A percentile compares a stretch with the other conserved stretches of the same genome.
Evolutionary conservation across 2,113 vertebrate species (phyloP).

Genomic region (Phoenicopterus ruber): DNA sequence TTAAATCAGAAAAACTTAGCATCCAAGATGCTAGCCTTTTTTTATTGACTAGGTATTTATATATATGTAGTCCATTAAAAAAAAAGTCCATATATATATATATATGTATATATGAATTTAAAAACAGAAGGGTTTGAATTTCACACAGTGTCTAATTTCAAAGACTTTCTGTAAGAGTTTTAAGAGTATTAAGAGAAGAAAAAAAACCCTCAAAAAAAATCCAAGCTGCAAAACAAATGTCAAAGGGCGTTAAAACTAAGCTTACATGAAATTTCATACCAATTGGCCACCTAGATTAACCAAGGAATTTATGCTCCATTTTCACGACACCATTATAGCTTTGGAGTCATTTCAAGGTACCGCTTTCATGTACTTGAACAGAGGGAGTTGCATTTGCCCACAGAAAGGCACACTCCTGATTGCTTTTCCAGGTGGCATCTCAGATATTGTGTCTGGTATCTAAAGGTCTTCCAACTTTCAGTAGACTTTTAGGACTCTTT

Average conservation of each 20-base stretch:
- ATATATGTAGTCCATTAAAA: background rate
- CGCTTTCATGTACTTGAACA: background rate
- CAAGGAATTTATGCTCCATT: background rate
- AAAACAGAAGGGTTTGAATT: background rate
- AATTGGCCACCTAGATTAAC: background rate
- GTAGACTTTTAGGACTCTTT: background rate
- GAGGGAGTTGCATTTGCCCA: background rate
- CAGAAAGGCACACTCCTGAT: background rate
- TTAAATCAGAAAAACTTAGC: background rate
- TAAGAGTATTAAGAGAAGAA: background rate
- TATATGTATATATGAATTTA: background rate
- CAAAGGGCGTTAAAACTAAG: slow-evolving; percentile 3
- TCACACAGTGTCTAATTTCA: slow-evolving; percentile 5
- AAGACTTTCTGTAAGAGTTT: background rate
- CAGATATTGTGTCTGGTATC: background rate
- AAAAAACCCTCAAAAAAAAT: background rate
- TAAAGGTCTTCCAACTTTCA: background rate
- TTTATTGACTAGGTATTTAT: background rate
- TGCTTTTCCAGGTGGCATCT: slow-evolving; percentile 16
- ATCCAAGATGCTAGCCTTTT: background rate
- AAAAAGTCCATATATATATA: background rate
- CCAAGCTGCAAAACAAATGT: background rate
- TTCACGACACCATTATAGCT: background rate
- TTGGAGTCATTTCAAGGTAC: background rate
- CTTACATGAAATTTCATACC: slow-evolving; percentile 10